These are phyloP conservation scores for Centroberyx gerrardi DNA, from an alignment of 2,797 vertebrate genomes.

Conservation along the genomic window DNA sequence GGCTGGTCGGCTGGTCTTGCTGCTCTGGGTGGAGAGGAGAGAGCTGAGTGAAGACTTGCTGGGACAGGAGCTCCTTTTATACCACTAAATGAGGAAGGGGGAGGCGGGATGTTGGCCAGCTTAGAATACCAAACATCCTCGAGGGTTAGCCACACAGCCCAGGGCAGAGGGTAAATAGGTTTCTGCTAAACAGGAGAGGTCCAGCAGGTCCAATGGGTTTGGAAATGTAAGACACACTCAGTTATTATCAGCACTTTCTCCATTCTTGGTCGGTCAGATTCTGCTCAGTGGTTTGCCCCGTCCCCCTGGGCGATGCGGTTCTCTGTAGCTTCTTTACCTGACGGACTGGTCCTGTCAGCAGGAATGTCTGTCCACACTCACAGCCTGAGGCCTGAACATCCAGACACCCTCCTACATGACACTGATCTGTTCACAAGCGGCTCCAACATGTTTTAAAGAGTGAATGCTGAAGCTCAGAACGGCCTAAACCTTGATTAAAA, in stretches of 20 bases:
- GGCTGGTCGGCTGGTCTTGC: background rate
- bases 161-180: background rate
- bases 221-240: background rate
- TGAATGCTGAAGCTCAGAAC: no score
- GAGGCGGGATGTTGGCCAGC: background rate
- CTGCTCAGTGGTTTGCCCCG: background rate
- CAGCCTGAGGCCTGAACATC: background rate
- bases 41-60: constrained; percentile 12
- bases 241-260: background rate
- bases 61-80: constrained; percentile 22
- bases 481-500: no score
- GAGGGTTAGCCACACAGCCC: background rate
- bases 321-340: background rate
- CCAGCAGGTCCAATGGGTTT: constrained; percentile 24
- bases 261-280: background rate
- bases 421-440: no score
- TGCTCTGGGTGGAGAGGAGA: constrained; percentile 15
- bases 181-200: background rate
- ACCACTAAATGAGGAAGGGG: background rate
- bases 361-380: background rate
- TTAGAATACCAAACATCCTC: background rate
- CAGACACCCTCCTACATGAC: background rate
- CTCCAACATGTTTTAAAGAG: no score
- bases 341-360: constrained; percentile 9
- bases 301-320: background rate